Evolutionary conservation across 1,140 invertebrate species (phyloP), one percentile per base, ranked within the genome.

Genomic region (Lutraria rhynchaena): DNA sequence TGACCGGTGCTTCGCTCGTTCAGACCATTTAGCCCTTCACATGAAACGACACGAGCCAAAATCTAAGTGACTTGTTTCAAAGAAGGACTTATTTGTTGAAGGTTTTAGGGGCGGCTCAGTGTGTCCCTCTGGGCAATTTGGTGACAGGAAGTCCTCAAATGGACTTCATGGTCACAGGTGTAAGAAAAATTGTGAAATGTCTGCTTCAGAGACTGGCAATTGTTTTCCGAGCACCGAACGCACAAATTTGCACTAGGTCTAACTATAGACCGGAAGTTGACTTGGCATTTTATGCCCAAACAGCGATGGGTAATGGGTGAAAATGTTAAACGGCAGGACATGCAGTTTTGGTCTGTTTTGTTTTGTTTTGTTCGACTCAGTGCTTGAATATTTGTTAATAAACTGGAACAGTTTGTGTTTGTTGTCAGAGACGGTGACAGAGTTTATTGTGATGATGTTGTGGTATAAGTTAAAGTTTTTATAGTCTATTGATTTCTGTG

Each of bases 1-100:
- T 94, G 97, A 98, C 88, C 95, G 97, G 44, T 94, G 94, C 51
- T 95, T 95, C 87, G 95, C 94, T 31, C 90, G 95, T 5, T 95
- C 94, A 5, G 95, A 95, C 87, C 95, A 95, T 88, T 90, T 95
- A 35, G 93, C 94, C 29, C 92, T 95, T n/a, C 95, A 95, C 90
- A 94, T 95, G 94, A 95, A 95, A 87, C 89, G 95, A 46, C 95
- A 95, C 84, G 90, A 92, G 69, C 91, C 91, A 41, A 92, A 91
- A 69, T 83, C 33, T 58, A 90, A 89, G 44, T 67, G 63, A 67
- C 63, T 67, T 87, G 63, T 67, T 49, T 24, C 31, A 67, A 46
- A 19, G 44, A 15, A 15, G 29, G 41, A 27, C n/a, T 46, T 29
- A 19, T 46, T 22, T 67, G 22, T 22, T 15, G 24, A 41, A 27